Percentiles rank a stretch among this genome's conserved stretches.
phyloP scores from a whole-genome alignment of 2,113 vertebrate genomes.

The Sturnira hondurensis region DNA sequence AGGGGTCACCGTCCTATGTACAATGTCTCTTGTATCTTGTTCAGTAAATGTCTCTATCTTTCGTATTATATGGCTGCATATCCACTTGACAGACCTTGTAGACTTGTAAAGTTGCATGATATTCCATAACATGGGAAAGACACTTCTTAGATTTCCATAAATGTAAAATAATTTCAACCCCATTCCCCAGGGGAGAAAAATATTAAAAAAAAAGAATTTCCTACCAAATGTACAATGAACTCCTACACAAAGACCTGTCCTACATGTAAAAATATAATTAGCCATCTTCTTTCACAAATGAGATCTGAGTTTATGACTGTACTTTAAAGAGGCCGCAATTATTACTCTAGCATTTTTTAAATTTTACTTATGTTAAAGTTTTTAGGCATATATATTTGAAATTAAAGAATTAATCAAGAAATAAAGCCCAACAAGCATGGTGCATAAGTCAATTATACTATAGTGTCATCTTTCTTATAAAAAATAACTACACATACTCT shows the following conservation, averaged over 20 bases:
- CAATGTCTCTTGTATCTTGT: too few species aligned
- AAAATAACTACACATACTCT: neutral
- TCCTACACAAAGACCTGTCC: neutral
- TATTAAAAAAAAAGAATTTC: neutral
- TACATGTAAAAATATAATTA: neutral
- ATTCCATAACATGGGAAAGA: neutral
- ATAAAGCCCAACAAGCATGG: neutral
- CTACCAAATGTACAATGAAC: neutral
- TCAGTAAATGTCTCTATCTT: too few species aligned
- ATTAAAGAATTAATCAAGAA: constrained; percentile 2
- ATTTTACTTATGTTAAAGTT: neutral
- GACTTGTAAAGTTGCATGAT: neutral
- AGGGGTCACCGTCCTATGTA: too few species aligned
- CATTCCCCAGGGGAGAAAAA: neutral
- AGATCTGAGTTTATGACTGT: neutral
- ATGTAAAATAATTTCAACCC: neutral
- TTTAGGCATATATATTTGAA: neutral
- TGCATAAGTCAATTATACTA: neutral
- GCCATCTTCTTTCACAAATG: neutral
- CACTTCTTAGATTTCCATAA: neutral
- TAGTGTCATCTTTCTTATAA: neutral
- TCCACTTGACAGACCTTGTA: too few species aligned
- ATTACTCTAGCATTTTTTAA: neutral
- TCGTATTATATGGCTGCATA: too few species aligned
- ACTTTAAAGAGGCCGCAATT: neutral